Evolutionary conservation across 2,888 invertebrate genomes (phyloP).

Genomic region (Agrochola litura): DNA sequence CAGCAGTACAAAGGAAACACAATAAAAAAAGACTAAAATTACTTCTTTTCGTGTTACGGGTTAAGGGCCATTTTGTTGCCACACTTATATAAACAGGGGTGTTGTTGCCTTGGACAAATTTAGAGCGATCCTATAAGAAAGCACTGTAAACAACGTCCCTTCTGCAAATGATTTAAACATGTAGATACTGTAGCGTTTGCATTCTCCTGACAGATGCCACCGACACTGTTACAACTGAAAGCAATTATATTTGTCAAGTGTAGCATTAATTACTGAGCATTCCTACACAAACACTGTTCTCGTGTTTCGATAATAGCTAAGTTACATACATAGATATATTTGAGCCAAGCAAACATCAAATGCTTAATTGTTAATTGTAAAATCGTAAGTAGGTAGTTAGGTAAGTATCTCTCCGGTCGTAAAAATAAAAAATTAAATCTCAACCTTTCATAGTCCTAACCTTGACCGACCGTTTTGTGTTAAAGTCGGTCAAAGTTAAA

Average conservation of each 20-base stretch:
- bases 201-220: constrained; percentile 33
- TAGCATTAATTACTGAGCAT: constrained; percentile 27
- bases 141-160: constrained; percentile 1
- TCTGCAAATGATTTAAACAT: constrained; percentile 4
- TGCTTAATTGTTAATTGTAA: constrained; percentile 16
- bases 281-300: constrained; percentile 21
- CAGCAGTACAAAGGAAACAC: constrained; percentile 58
- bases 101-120: constrained; percentile 32
- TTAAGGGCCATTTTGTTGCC: constrained; percentile 46
- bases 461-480: constrained; percentile 46
- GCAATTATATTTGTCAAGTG: constrained; percentile 33
- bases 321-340: background rate
- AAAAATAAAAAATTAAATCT: constrained; percentile 22
- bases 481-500: constrained; percentile 54
- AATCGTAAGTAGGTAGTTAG: background rate
- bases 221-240: constrained; percentile 19
- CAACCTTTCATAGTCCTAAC: constrained; percentile 20
- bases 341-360: constrained; percentile 7
- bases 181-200: constrained; percentile 7
- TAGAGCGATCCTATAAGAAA: constrained; percentile 29
- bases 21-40: constrained; percentile 57
- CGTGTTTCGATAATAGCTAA: constrained; percentile 5
- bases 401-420: background rate
- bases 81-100: constrained; percentile 44
- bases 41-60: constrained; percentile 46